Conservation (phyloP, 2,113 vertebrate species). For the Melanerpes aurifrons region DNA sequence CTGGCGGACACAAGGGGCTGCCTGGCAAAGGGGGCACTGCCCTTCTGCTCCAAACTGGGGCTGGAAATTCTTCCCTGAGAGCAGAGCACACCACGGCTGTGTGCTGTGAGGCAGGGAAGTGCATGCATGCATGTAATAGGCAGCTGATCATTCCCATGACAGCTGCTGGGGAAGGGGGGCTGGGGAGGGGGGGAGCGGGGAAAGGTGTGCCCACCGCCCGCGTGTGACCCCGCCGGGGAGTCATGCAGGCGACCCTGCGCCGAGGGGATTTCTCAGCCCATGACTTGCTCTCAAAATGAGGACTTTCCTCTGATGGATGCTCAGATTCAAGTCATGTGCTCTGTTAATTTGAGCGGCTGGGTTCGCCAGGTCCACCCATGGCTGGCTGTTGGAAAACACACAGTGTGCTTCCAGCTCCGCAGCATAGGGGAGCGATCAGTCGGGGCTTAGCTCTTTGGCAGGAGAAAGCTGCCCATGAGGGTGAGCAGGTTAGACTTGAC, state of each 20-base stretch:
- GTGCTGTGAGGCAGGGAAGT: conserved; percentile 79
- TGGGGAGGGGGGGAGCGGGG: conserved; percentile 23
- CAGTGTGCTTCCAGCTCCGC: background rate
- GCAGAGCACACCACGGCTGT: conserved; percentile 76
- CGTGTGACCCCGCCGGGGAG: conserved; percentile 69
- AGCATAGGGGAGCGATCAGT: background rate
- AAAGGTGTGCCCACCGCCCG: conserved; percentile 79
- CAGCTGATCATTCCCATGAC: conserved; percentile 88
- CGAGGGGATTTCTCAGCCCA: background rate
- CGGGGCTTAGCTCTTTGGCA: conserved; percentile 23
- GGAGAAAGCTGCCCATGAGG: background rate
- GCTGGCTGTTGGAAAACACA: background rate
- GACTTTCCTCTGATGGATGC: background rate
- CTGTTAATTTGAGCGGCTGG: conserved; percentile 10
- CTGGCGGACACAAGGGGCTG: background rate
- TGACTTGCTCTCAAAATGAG: conserved; percentile 7
- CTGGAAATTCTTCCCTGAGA: conserved; percentile 84
- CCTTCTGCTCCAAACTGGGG: conserved; percentile 66
- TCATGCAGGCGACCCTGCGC: background rate
- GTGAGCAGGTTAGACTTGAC: conserved; percentile 43
- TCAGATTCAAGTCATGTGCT: conserved; percentile 5
- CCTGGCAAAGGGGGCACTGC: conserved; percentile 25
- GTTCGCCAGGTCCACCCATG: background rate
- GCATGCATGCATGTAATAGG: conserved; percentile 88
- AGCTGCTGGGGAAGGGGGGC: conserved; percentile 60